These are phyloP conservation scores for Nebria brevicollis DNA, from an alignment of 2,888 invertebrate genomes.

Conservation along the genomic window DNA sequence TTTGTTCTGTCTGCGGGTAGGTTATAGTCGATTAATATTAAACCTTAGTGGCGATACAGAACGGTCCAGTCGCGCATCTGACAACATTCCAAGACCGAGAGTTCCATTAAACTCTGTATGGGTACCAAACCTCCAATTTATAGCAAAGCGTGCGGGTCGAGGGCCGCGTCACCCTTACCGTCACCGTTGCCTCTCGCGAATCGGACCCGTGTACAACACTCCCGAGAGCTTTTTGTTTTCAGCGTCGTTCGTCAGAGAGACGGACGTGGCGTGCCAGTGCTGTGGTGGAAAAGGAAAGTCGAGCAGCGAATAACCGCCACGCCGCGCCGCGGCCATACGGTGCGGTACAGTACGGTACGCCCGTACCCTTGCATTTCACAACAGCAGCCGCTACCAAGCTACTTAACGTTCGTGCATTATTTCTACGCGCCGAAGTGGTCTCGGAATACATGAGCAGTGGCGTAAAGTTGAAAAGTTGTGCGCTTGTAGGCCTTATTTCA, in stretches of 20 bases:
- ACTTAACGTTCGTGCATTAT: constrained; percentile 46
- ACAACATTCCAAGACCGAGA: constrained; percentile 30
- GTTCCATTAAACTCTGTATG: constrained; percentile 44
- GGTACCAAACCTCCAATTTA: constrained; percentile 44
- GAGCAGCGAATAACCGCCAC: background rate
- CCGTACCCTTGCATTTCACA: constrained; percentile 15
- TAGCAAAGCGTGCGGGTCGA: constrained; percentile 23
- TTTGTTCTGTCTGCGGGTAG: background rate
- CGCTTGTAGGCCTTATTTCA: constrained; percentile 1
- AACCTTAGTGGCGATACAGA: background rate
- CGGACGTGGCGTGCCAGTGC: constrained; percentile 24
- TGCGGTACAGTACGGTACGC: background rate
- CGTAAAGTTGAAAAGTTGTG: constrained; percentile 41
- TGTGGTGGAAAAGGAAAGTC: background rate
- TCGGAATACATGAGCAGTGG: constrained; percentile 42
- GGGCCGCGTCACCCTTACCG: background rate
- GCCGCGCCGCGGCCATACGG: background rate
- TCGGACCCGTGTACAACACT: constrained; percentile 53
- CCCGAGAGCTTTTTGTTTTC: constrained; percentile 56
- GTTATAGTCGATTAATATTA: background rate
- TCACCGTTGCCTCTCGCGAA: background rate
- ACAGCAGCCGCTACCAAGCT: constrained; percentile 25
- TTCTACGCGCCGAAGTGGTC: constrained; percentile 43
- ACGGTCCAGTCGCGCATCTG: constrained; percentile 15
- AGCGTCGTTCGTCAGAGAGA: constrained; percentile 53